Evolutionary conservation across 1,140 invertebrate species (phyloP).

Genomic region (Drosophila jambulina): DNA sequence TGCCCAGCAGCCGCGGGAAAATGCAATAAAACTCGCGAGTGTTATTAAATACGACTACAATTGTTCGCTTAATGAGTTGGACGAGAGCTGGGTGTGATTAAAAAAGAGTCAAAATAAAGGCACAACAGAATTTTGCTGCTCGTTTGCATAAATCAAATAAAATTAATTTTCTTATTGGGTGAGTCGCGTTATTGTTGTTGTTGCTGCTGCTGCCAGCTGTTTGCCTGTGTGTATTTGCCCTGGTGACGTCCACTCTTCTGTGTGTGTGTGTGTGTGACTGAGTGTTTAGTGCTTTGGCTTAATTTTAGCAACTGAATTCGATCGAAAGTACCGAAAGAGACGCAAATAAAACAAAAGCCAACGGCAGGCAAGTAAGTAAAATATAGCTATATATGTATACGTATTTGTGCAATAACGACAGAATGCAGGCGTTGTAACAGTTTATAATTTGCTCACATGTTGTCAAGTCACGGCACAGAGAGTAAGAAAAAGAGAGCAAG

Average conservation of each 20-base stretch:
- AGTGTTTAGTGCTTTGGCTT: constrained; percentile 40
- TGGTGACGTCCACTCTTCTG: constrained; percentile 41
- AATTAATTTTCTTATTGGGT: constrained; percentile 68
- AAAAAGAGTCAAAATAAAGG: constrained; percentile 7
- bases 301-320: constrained; percentile 72
- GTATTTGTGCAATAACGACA: constrained; percentile 2
- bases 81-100: constrained; percentile 2
- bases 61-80: not conserved
- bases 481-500: constrained; percentile 1
- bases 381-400: constrained; percentile 8
- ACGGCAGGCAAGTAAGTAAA: constrained; percentile 31
- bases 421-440: constrained; percentile 15
- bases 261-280: constrained; percentile 21
- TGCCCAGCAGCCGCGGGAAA: constrained; percentile 21
- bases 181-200: constrained; percentile 56
- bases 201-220: constrained; percentile 66
- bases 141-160: constrained; percentile 53
- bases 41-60: not conserved
- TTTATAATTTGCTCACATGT: constrained; percentile 34
- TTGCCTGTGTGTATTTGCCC: constrained; percentile 58
- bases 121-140: constrained; percentile 15
- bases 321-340: constrained; percentile 50
- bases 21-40: constrained; percentile 21
- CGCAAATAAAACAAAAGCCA: constrained; percentile 17
- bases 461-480: constrained; percentile 24